Conservation (phyloP, 2,113 vertebrate genomes). For the Rana temporaria region DNA sequence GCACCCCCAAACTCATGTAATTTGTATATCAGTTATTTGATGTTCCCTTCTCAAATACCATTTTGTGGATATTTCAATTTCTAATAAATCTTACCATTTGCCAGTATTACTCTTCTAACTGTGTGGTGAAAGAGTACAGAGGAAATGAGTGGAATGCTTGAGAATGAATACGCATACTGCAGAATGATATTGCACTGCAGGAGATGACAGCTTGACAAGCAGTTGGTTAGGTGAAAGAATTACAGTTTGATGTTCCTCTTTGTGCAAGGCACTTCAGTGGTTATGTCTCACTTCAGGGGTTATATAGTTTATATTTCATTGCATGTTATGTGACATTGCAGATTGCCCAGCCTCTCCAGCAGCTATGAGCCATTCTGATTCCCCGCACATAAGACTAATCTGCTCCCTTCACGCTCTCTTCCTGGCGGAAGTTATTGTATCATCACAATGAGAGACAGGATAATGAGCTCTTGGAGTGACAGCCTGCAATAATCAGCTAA, state of each 20-base stretch:
- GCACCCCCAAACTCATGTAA: neutral
- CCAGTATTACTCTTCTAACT: neutral
- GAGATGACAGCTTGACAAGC: constrained; percentile 26
- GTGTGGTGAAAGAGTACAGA: neutral
- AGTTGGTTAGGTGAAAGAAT: constrained; percentile 11
- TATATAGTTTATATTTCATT: constrained; percentile 12
- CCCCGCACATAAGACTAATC: constrained; percentile 51
- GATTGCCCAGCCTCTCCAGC: constrained; percentile 26
- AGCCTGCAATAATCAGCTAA: constrained; percentile 56
- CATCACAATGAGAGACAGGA: constrained; percentile 53
- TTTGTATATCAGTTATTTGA: neutral
- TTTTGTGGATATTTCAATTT: constrained; percentile 15
- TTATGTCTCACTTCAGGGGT: constrained; percentile 22
- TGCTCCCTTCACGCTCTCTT: constrained; percentile 44
- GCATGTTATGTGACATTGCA: constrained; percentile 24
- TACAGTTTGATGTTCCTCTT: constrained; percentile 10
- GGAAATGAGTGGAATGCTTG: neutral
- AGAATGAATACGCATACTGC: neutral
- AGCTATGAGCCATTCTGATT: constrained; percentile 37
- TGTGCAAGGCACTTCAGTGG: constrained; percentile 3
- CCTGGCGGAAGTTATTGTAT: constrained; percentile 53
- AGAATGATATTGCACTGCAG: neutral
- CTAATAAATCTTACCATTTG: constrained; percentile 36
- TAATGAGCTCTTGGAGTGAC: constrained; percentile 54
- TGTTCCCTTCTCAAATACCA: neutral